Evolutionary conservation across 2,888 invertebrate genomes (phyloP).

Genomic region (Dimorphilus gyrociliatus): DNA sequence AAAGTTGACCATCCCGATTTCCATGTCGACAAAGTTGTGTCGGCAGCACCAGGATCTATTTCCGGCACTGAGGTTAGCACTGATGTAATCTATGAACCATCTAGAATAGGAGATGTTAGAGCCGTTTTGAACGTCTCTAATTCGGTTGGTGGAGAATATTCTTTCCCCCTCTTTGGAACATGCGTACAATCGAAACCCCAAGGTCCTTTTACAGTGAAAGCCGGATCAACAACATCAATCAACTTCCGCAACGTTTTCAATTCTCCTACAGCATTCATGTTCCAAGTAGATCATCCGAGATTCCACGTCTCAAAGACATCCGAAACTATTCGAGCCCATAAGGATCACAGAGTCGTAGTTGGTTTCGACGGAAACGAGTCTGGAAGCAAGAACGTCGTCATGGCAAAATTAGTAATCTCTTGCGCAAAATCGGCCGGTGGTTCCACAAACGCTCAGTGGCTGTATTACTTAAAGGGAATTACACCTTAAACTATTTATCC

Average conservation of each 20-base stretch:
- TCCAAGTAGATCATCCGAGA: constrained; percentile 37
- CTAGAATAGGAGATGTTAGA: constrained; percentile 31
- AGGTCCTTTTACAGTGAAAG: constrained; percentile 40
- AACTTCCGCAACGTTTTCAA: constrained; percentile 41
- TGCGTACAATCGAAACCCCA: constrained; percentile 41
- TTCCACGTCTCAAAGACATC: constrained; percentile 36
- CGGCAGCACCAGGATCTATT: constrained; percentile 35
- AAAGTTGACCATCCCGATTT: constrained; percentile 35
- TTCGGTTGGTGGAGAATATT: constrained; percentile 32
- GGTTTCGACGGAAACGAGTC: constrained; percentile 36
- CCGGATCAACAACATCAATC: constrained; percentile 33
- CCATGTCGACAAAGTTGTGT: constrained; percentile 34
- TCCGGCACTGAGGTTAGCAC: constrained; percentile 34
- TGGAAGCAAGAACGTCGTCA: constrained; percentile 29
- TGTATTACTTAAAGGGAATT: constrained; percentile 36
- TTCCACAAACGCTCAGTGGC: constrained; percentile 33
- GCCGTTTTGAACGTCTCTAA: constrained; percentile 27
- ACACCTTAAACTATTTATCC: too few species aligned
- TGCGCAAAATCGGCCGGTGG: constrained; percentile 33
- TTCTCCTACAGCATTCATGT: constrained; percentile 34
- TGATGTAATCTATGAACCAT: constrained; percentile 36
- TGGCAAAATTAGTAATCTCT: constrained; percentile 35
- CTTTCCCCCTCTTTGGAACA: constrained; percentile 39
- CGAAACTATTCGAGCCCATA: constrained; percentile 36
- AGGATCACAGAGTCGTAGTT: constrained; percentile 35